These are phyloP conservation scores for Eupsittula cactorum DNA, from an alignment of 2,113 vertebrate genomes.

Conservation along the genomic window DNA sequence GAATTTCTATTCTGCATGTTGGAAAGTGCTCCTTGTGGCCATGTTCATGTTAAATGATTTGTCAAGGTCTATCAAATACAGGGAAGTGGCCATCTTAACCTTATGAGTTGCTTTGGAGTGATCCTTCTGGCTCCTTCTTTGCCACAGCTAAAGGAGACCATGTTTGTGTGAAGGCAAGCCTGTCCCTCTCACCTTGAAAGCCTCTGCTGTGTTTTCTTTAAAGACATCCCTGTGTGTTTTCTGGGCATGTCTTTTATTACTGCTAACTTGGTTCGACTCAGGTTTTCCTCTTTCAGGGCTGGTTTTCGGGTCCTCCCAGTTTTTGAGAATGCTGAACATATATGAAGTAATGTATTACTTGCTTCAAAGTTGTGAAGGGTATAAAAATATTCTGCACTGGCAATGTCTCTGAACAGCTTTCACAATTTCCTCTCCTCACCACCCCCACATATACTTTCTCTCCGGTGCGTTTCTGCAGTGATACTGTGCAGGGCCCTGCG, in stretches of 20 bases:
- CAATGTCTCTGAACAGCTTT: slow-evolving; percentile 32
- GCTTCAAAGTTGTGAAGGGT: not conserved
- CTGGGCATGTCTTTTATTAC: not conserved
- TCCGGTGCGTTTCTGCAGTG: not conserved
- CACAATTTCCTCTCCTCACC: slow-evolving; percentile 25
- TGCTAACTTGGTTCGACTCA: not conserved
- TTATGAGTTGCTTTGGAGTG: not conserved
- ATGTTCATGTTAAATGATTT: not conserved
- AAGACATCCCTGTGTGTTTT: not conserved
- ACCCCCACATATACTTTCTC: not conserved
- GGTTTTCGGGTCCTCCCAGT: not conserved
- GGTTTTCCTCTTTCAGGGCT: not conserved
- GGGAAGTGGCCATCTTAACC: not conserved
- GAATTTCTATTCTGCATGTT: not conserved
- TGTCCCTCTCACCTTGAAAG: not conserved
- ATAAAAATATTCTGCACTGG: slow-evolving; percentile 20
- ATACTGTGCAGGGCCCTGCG: not conserved
- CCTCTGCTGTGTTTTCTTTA: not conserved
- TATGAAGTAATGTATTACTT: not conserved
- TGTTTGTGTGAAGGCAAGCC: not conserved
- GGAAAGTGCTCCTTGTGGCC: not conserved
- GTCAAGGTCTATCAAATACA: not conserved
- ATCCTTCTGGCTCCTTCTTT: not conserved
- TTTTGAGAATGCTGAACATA: not conserved
- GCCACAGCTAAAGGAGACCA: not conserved